Base-by-base conservation (phyloP, 2,113 vertebrate genomes). In the Corvus hawaiiensis region DNA sequence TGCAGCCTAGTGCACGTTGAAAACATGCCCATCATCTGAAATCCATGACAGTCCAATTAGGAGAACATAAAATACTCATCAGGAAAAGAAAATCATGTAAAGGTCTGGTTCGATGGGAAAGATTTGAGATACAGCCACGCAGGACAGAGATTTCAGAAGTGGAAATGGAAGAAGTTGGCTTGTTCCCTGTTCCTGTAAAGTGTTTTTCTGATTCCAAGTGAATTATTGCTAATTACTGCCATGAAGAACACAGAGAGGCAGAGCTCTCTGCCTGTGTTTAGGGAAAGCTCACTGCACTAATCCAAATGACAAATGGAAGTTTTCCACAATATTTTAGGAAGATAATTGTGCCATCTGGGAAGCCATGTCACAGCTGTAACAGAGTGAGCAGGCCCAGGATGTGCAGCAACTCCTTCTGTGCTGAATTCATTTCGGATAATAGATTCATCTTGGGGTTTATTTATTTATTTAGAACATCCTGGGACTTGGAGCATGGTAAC, bases 341-440 rank as follows among this genome's bases (percentile, higher is more conserved):
- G 91, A 95, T 96, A 96, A 97, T 95, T 91, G 89, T 95, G 91
- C 96, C 94, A 95, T 94, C 91, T 97, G 96, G 94, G 95, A 94
- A 95, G 85, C 84, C 35, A 8, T 81, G 80, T 82, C 94, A 94
- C 94, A 95, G 87, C 95, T 97, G 95, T 51, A 54, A 69, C 27
- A 22, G 79, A 91, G 76, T 4, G 67, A 87, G 80, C 78, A 71
- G 87, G 78, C 87, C 96, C 66, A 46, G 94, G 92, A 90, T 88
- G 89, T 71, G 74, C 44, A 88, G 71, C 72, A 88, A 11, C 84
- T 94, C 87, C 94, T 97, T 86, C 94, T 93, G 95, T 39, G 90
- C 76, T 43, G 77, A 91, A 89, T 96, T 96, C 61, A 93, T 96
- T 90, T 43, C 92, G 51, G 46, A 46, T 90, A 91, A 95, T 51